phyloP scores from a whole-genome alignment of 2,888 invertebrate genomes.

The Hirudinaria manillensis region DNA sequence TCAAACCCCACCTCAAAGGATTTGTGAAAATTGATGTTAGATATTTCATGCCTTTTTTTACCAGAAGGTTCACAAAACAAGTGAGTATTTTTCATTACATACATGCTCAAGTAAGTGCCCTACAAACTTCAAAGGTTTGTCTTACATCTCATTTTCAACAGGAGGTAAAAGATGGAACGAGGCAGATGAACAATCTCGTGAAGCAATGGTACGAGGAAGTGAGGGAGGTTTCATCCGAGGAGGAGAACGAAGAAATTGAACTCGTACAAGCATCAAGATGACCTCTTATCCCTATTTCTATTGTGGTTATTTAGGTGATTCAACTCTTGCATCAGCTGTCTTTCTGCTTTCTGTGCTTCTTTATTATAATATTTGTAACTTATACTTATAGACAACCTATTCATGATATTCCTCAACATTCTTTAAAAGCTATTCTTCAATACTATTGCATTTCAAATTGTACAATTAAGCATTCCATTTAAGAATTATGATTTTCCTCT shows the following conservation, averaged over 20 bases:
- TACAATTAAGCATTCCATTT: too few species aligned
- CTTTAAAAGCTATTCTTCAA: too few species aligned
- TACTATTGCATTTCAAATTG: too few species aligned
- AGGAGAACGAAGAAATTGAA: slow-evolving; percentile 34
- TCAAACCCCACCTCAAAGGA: slow-evolving; percentile 62
- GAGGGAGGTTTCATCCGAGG: slow-evolving; percentile 47
- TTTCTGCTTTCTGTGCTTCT: too few species aligned
- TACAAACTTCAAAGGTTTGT: background rate
- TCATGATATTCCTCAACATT: too few species aligned
- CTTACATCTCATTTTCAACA: slow-evolving; percentile 53
- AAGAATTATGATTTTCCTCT: too few species aligned
- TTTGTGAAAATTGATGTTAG: slow-evolving; percentile 86
- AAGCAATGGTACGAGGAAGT: slow-evolving; percentile 97
- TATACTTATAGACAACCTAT: too few species aligned
- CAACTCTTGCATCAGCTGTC: too few species aligned
- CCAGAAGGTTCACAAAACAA: slow-evolving; percentile 87
- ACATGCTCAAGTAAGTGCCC: background rate
- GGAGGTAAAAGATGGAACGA: slow-evolving; percentile 90
- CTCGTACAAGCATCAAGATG: background rate
- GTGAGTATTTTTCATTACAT: slow-evolving; percentile 54
- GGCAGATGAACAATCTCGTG: slow-evolving; percentile 89
- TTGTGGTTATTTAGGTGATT: too few species aligned
- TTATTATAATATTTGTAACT: too few species aligned
- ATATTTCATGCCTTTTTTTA: slow-evolving; percentile 92
- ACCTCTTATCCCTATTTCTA: too few species aligned